A percentile compares a stretch with the other conserved stretches of the same genome.
phyloP scores from a whole-genome alignment of 2,113 vertebrate genomes.

The Rhinolophus ferrumequinum region DNA sequence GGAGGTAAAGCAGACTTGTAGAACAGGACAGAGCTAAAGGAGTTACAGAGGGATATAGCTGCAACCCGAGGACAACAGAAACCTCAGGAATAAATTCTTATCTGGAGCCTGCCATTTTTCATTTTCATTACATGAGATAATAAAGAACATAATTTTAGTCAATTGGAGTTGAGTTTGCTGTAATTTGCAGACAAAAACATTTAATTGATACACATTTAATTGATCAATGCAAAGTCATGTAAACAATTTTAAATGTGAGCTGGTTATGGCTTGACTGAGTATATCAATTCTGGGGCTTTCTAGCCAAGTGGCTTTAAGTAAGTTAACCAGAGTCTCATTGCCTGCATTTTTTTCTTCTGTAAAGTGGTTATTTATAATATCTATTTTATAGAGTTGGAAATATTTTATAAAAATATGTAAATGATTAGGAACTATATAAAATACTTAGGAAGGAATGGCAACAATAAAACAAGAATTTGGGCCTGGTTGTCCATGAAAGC shows the following conservation, averaged over 20 bases:
- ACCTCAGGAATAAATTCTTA: background rate
- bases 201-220: background rate
- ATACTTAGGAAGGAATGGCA: background rate
- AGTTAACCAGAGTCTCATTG: background rate
- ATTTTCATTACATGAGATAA: background rate
- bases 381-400: background rate
- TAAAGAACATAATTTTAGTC: background rate
- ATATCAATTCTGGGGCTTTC: background rate
- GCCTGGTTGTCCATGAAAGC: background rate
- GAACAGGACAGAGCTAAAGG: background rate
- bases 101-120: background rate
- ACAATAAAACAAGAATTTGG: background rate
- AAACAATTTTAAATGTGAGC: background rate
- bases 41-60: background rate
- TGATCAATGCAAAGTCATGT: background rate
- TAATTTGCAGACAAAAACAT: background rate
- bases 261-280: background rate
- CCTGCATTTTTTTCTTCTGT: background rate
- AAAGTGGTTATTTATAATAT: background rate
- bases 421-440: background rate
- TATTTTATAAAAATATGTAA: background rate
- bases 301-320: background rate
- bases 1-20: background rate
- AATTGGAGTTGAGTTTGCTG: background rate
- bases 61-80: background rate